A percentile compares a stretch with the other conserved stretches of the same genome.
phyloP scores from a whole-genome alignment of 2,888 invertebrate genomes.

The Synergus gifuensis region DNA sequence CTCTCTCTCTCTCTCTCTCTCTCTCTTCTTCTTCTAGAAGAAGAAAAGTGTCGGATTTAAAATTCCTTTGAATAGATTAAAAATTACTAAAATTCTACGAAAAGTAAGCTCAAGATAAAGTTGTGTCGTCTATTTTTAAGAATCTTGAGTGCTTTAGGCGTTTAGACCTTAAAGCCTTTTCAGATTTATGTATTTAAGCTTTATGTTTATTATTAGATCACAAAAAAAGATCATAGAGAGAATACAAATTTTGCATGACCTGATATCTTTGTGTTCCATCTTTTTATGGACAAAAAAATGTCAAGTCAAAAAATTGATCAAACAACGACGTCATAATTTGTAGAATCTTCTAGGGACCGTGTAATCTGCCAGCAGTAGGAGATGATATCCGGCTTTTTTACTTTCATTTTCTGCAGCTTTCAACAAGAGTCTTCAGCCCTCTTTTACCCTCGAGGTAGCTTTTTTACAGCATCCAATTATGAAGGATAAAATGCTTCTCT shows the following conservation, averaged over 20 bases:
- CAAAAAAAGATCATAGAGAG: neutral
- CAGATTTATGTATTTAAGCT: no score
- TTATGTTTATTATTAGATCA: neutral
- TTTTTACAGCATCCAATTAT: slow-evolving; percentile 35
- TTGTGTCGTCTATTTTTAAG: no score
- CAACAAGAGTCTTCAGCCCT: slow-evolving; percentile 11
- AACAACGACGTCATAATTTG: neutral
- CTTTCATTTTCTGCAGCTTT: slow-evolving; percentile 27
- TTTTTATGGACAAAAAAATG: neutral
- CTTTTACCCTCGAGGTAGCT: slow-evolving; percentile 20
- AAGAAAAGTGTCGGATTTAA: no score
- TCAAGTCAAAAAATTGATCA: neutral
- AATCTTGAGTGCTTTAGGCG: no score
- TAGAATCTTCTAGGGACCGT: neutral
- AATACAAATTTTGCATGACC: neutral
- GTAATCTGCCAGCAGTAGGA: neutral
- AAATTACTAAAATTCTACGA: no score
- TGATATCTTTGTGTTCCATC: neutral
- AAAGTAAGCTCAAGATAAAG: no score
- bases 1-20: no score
- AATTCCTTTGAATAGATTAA: no score
- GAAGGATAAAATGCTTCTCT: slow-evolving; percentile 31
- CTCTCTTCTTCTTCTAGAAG: no score
- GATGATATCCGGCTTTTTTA: slow-evolving; percentile 17
- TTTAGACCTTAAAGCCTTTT: no score